Evolutionary conservation across 2,888 invertebrate genomes (phyloP).

Genomic region (Melipona bicolor): DNA sequence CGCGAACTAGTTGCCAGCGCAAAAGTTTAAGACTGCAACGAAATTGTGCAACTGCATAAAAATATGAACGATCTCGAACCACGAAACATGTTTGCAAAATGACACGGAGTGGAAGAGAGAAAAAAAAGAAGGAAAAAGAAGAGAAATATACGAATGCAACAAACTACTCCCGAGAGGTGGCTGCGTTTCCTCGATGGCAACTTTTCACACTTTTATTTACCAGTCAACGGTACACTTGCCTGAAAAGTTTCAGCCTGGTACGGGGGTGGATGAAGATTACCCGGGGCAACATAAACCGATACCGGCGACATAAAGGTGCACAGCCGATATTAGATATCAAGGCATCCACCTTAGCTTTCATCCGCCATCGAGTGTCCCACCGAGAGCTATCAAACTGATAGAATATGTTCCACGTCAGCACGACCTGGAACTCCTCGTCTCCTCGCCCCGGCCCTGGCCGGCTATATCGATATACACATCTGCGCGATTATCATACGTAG

Average conservation of each 20-base stretch:
- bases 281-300: slow-evolving; percentile 69
- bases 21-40: neutral
- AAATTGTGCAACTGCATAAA: neutral
- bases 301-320: slow-evolving; percentile 70
- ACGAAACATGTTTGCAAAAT: neutral
- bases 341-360: slow-evolving; percentile 66
- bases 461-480: slow-evolving; percentile 35
- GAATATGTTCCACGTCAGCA: slow-evolving; percentile 73
- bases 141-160: slow-evolving; percentile 17
- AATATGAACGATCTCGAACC: neutral
- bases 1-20: no score
- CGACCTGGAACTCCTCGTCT: slow-evolving; percentile 7
- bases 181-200: slow-evolving; percentile 29
- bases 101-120: neutral
- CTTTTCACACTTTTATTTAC: slow-evolving; percentile 71
- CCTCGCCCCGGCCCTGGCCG: neutral
- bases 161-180: slow-evolving; percentile 63
- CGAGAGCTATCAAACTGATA: slow-evolving; percentile 80
- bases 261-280: slow-evolving; percentile 68
- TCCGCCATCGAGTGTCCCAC: slow-evolving; percentile 73
- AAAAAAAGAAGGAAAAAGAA: no score
- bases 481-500: slow-evolving; percentile 75
- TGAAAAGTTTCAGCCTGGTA: slow-evolving; percentile 72
- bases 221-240: slow-evolving; percentile 69
- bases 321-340: slow-evolving; percentile 75